Conservation (phyloP, 2,888 invertebrate genomes). For the Eilema griseolum region DNA sequence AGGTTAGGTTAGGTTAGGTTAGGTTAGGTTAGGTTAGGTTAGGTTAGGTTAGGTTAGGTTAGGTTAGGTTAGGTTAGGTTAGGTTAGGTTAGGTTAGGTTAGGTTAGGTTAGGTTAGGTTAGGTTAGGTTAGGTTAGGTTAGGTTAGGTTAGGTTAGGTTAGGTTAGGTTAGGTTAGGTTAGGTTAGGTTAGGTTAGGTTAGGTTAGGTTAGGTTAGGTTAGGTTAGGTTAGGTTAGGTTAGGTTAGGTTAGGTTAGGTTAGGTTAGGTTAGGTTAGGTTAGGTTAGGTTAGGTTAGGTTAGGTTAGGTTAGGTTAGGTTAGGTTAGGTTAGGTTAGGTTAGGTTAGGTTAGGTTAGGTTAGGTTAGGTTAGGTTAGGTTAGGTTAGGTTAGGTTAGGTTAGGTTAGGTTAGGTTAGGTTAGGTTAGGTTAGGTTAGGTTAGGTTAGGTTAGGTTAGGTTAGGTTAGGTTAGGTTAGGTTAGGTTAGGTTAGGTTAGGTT, state of each 20-base stretch:
- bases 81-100: constrained; percentile 25
- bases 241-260: constrained; percentile 31
- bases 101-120: constrained; percentile 27
- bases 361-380: constrained; percentile 25
- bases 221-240: constrained; percentile 32
- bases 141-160: constrained; percentile 22
- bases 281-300: constrained; percentile 30
- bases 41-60: constrained; percentile 20
- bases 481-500: constrained; percentile 21
- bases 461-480: constrained; percentile 26
- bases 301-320: constrained; percentile 30
- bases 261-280: constrained; percentile 27
- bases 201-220: constrained; percentile 32
- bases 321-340: constrained; percentile 30
- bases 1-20: constrained; percentile 25
- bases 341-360: constrained; percentile 28
- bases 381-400: constrained; percentile 23
- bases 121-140: constrained; percentile 30
- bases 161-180: constrained; percentile 30
- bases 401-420: constrained; percentile 26
- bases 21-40: constrained; percentile 25
- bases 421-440: constrained; percentile 27
- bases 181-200: constrained; percentile 32
- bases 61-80: constrained; percentile 21
- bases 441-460: constrained; percentile 26